Evolutionary conservation across 2,797 vertebrate genomes (phyloP).

Genomic region (Poliocrania exsul): DNA sequence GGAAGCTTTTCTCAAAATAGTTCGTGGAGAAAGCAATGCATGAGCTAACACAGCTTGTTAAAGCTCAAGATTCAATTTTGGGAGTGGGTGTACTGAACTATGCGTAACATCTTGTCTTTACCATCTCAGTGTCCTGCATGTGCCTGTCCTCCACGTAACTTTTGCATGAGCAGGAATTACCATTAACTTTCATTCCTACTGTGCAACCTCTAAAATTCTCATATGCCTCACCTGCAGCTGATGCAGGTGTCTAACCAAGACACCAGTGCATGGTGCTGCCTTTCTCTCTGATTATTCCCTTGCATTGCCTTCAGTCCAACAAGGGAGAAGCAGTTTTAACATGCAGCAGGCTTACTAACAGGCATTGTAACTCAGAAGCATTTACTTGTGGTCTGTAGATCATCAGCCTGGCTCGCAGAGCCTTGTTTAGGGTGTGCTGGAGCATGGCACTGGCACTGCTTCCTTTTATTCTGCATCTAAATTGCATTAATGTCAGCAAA

Average conservation of each 20-base stretch:
- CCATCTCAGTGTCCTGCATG: neutral
- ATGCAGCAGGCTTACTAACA: neutral
- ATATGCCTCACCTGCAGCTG: neutral
- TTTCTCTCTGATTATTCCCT: neutral
- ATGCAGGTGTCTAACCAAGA: neutral
- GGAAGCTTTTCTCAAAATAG: neutral
- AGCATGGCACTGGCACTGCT: neutral
- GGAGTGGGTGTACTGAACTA: neutral
- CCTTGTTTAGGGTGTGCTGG: neutral
- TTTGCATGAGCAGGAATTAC: neutral
- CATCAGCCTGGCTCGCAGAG: neutral
- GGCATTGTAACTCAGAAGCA: neutral
- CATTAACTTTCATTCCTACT: neutral
- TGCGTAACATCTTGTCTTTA: neutral
- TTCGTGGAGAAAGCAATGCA: neutral
- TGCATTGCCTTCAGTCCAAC: neutral
- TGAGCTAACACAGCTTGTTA: neutral
- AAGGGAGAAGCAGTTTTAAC: neutral
- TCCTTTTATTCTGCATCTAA: slow-evolving; percentile 40
- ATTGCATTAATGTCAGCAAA: slow-evolving; percentile 40
- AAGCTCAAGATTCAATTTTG: neutral
- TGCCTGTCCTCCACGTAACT: neutral
- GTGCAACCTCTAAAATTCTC: neutral
- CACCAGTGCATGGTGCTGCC: neutral
- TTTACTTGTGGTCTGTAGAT: neutral